Conservation (phyloP, 1,140 invertebrate genomes). For the Nephila pilipes region DNA sequence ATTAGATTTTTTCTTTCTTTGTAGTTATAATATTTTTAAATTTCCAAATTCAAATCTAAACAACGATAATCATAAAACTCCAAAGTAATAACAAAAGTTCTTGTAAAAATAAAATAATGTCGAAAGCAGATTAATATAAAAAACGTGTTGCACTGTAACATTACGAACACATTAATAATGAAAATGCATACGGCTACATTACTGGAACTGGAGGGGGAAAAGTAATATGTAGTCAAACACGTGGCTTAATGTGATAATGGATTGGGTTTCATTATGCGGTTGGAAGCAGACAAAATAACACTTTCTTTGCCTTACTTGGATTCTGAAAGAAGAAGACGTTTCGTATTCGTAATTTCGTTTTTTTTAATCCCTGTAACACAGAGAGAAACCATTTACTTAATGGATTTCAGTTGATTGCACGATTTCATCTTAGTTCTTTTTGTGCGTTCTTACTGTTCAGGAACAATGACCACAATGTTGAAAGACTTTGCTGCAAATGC, state of each 20-base stretch:
- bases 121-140: not conserved
- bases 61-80: not conserved
- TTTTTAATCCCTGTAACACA: slow-evolving; percentile 35
- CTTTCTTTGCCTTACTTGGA: slow-evolving; percentile 52
- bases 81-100: not conserved
- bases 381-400: slow-evolving; percentile 61
- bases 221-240: slow-evolving; percentile 50
- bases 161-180: not conserved
- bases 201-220: not conserved
- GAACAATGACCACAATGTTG: slow-evolving; percentile 20
- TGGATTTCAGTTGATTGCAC: slow-evolving; percentile 65
- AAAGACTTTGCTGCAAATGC: not conserved
- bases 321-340: slow-evolving; percentile 46
- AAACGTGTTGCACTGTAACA: not conserved
- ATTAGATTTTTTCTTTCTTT: no score
- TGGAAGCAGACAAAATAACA: slow-evolving; percentile 55
- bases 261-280: slow-evolving; percentile 56
- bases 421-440: slow-evolving; percentile 49
- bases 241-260: slow-evolving; percentile 64
- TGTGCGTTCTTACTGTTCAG: slow-evolving; percentile 4
- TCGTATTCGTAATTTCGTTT: slow-evolving; percentile 55
- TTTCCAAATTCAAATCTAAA: not conserved
- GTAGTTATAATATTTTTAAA: no score
- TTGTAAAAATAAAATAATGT: not conserved
- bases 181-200: not conserved